Evolutionary conservation across 2,888 invertebrate genomes (phyloP).

Genomic region (Eristalis pertinax): DNA sequence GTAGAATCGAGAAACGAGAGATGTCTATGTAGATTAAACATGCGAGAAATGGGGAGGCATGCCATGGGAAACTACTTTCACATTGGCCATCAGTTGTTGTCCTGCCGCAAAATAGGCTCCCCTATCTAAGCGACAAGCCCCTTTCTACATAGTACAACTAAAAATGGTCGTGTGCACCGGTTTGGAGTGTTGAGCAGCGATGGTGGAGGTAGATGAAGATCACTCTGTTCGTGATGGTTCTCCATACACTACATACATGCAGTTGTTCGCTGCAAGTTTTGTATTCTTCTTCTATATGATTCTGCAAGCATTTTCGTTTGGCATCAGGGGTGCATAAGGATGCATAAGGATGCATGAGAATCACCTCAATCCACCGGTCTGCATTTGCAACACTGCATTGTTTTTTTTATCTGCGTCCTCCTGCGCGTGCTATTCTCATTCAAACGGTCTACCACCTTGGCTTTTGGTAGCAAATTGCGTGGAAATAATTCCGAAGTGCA

Average conservation of each 20-base stretch:
- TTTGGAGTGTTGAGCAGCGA: neutral
- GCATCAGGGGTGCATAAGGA: conserved; percentile 35
- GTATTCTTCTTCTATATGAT: conserved; percentile 32
- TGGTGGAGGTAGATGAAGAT: conserved; percentile 46
- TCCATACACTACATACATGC: conserved; percentile 29
- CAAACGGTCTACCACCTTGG: conserved; percentile 41
- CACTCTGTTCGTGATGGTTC: conserved; percentile 44
- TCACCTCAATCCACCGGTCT: conserved; percentile 26
- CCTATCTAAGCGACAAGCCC: conserved; percentile 40
- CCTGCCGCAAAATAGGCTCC: conserved; percentile 64
- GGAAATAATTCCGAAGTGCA: conserved; percentile 54
- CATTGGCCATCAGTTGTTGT: conserved; percentile 69
- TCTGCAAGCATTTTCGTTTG: conserved; percentile 39
- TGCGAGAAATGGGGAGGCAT: conserved; percentile 65
- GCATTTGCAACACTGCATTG: conserved; percentile 39
- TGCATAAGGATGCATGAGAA: conserved; percentile 51
- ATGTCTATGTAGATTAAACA: conserved; percentile 60
- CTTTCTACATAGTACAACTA: conserved; percentile 5
- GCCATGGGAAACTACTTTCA: conserved; percentile 67
- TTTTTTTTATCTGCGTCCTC: conserved; percentile 24
- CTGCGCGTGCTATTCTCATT: conserved; percentile 24
- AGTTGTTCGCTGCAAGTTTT: conserved; percentile 44
- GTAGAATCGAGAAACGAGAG: conserved; percentile 50
- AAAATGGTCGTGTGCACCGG: conserved; percentile 22
- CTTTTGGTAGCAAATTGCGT: conserved; percentile 54